phyloP scores from a whole-genome alignment of 2,888 invertebrate genomes.

The Mythimna albipuncta region DNA sequence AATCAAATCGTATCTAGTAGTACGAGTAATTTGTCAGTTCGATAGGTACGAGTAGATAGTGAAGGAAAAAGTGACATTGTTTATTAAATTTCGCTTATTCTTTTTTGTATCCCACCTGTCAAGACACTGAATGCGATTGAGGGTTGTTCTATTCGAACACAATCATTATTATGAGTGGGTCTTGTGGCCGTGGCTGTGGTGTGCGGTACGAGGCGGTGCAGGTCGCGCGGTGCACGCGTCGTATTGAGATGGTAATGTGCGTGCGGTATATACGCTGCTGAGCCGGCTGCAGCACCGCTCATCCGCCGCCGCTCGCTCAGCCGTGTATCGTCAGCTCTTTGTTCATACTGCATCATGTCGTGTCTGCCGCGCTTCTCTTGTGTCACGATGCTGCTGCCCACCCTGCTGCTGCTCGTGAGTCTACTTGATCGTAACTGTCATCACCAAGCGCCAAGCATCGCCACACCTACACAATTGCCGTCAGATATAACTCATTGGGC shows the following conservation, averaged over 20 bases:
- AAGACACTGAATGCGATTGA: too few relatives aligned
- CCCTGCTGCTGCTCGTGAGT: constrained; percentile 44
- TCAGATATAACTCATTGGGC: background rate
- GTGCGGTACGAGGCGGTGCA: background rate
- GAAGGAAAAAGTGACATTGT: too few relatives aligned
- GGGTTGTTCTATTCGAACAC: too few relatives aligned
- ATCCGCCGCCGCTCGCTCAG: background rate
- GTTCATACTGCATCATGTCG: constrained; percentile 11
- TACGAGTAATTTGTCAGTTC: too few relatives aligned
- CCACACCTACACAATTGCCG: too few relatives aligned
- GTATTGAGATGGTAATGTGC: constrained; percentile 48
- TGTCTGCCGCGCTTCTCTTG: constrained; percentile 21
- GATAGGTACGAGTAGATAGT: too few relatives aligned
- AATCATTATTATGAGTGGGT: background rate
- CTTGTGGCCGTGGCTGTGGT: background rate
- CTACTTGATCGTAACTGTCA: background rate
- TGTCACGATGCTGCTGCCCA: constrained; percentile 37
- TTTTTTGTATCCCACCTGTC: too few relatives aligned
- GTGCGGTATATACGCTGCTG: constrained; percentile 32
- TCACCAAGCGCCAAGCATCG: background rate
- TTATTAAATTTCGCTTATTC: too few relatives aligned
- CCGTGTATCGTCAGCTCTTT: background rate
- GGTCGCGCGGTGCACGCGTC: background rate
- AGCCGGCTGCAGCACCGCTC: constrained; percentile 8
- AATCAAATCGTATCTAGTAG: too few relatives aligned